Base-by-base conservation (phyloP, 2,797 vertebrate species). In the Hafferia zeledoni region DNA sequence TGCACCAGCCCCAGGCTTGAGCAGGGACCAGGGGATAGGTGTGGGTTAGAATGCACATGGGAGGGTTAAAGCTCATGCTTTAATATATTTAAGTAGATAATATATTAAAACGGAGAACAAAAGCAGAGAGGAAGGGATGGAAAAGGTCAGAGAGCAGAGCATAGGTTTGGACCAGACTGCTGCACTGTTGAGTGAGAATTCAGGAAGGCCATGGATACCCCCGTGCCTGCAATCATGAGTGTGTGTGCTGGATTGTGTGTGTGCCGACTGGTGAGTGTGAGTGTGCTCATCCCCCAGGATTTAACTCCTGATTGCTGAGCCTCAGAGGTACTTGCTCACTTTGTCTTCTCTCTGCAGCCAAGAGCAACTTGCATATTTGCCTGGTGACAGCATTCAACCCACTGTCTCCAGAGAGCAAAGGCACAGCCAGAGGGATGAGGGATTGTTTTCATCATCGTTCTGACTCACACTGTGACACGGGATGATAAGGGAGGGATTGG, bases 391-490 rank as follows among this genome's bases (percentile, higher is more conserved):
- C 68, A 89, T 8, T 23, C 44, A 41, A 3, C 13, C 33, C 0
- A 0, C 86, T 43, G 84, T 60, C 94, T 89, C 65, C 82, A 74
- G 91, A 67, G 89, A 6, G 5, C 70, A 41, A 31, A 87, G 81
- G 67, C 86, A 3, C 64, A 2, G 13, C 83, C 87, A 83, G 89
- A 52, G 91, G 82, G 71, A 77, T 74, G 79, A 24, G 35, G 81
- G 52, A 30, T 88, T 65, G 68, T 64, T 94, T 89, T 87, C 82
- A 67, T 71, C 94, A 17, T 52, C 1, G 0, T 23, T 61, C 59
- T 94, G 96, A 96, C 89, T 94, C 93, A 89, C 63, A 2, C 18
- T 33, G 64, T 53, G 71, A 75, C 2, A 6, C 11, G 35, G 86
- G 41, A 18, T 39, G 59, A 17, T 31, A 43, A 17, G n/a, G 16